phyloP scores from a whole-genome alignment of 2,797 vertebrate genomes.

The Acridotheres tristis region DNA sequence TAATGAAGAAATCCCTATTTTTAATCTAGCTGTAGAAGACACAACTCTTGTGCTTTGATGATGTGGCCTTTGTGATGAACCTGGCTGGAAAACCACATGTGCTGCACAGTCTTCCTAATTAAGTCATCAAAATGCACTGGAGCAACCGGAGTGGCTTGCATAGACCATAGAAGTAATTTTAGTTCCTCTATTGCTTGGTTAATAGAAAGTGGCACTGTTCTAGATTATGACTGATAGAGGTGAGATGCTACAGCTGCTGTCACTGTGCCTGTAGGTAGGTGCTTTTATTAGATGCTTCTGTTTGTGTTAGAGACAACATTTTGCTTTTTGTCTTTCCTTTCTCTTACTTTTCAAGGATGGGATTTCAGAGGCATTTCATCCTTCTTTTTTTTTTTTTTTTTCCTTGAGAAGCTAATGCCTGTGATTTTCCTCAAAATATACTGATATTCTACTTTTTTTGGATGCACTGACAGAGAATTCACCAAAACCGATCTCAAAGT shows the following conservation, averaged over 20 bases:
- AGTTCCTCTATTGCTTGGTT: slow-evolving; percentile 74
- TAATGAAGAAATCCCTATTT: slow-evolving; percentile 70
- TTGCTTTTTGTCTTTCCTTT: slow-evolving; percentile 25
- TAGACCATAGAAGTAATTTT: slow-evolving; percentile 73
- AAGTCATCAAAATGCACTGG: slow-evolving; percentile 79
- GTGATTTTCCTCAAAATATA: neutral
- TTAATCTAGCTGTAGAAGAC: slow-evolving; percentile 63
- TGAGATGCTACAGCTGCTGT: slow-evolving; percentile 60
- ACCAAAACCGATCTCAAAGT: neutral
- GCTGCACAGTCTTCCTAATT: slow-evolving; percentile 70
- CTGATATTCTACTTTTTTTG: neutral
- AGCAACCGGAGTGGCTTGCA: slow-evolving; percentile 63
- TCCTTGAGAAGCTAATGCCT: neutral
- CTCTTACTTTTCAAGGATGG: neutral
- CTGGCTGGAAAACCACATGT: slow-evolving; percentile 69
- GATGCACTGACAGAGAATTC: neutral
- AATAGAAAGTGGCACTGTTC: slow-evolving; percentile 78
- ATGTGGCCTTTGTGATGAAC: slow-evolving; percentile 72
- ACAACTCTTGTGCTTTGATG: slow-evolving; percentile 60
- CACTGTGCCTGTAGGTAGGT: slow-evolving; percentile 54
- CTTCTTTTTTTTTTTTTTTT: neutral
- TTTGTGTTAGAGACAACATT: neutral
- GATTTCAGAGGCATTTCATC: slow-evolving; percentile 52
- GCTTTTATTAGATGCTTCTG: neutral
- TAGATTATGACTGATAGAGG: slow-evolving; percentile 82